Base-by-base conservation (phyloP, 2,888 invertebrate genomes). In the Podabrus alpinus region DNA sequence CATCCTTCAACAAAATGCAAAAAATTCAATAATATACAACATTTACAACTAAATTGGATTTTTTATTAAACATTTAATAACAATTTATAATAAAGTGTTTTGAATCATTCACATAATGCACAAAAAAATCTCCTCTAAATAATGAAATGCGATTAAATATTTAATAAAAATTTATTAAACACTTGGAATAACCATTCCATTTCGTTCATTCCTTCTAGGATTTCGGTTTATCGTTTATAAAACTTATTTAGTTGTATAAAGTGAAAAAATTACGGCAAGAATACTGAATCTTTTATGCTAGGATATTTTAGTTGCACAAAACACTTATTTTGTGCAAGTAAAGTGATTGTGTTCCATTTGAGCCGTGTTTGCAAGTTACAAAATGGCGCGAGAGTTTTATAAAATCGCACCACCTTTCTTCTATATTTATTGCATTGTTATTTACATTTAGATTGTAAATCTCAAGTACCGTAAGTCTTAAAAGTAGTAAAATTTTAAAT, bases 211-310 rank as follows among this genome's bases (percentile, higher is more conserved):
- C 21, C 19, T 13, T 60, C 24, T 68, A 68, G 45, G 64, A 61
- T 13, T 17, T 15, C 29, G 17, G 61, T 17, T 19, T 19, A 64
- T 64, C 15, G 61, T 17, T 19, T 19, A 64, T 64, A 21, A 21
- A 64, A 64, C 62, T 64, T 64, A 17, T 17, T 21, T 64, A 64
- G n/a, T 64, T 72, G 69, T 59, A 68, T n/a, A 45, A 45, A 45
- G 45, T 45, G 45, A 45, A 45, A 45, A 75, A 71, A 75, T 71
- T 66, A 71, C 24, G 74, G 75, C 75, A 75, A 75, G 75, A 73
- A 73, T 73, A 70, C 73, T 73, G 64, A 72, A 72, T 68, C 29
- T 19, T 45, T 45, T 45, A 45, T 66, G 45, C 59, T 16, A 66
- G 16, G 64, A 24, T 59, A 66, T 24, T 25, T 64, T 70, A 45